Evolutionary conservation across 64 coral and sea anemone genomes (phyloP), one percentile per base, ranked within the genome.

Genomic region (Montipora sp.): DNA sequence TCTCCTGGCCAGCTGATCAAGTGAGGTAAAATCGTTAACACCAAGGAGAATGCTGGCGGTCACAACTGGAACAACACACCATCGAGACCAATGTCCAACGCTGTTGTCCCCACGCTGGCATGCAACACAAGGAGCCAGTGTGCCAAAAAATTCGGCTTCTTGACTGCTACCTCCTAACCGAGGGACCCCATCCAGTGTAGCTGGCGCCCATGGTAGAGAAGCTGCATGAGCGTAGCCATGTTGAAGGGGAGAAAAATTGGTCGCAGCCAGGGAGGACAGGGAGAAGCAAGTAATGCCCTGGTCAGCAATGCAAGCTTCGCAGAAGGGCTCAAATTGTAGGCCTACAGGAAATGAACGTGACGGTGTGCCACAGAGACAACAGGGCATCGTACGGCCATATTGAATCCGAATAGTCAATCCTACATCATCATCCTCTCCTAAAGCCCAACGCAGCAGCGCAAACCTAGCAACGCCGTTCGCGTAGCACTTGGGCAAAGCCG

Each of bases 391-490:
- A 10, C n/a, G n/a, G 8, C 44, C 74, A 45, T 45, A 9, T 20
- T 77, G 74, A 20, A 45, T 77, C 44, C 74, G 74, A 20, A 77
- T 20, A 9, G n/a, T 20, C 44, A 77, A 77, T 20, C 74, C n/a
- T 13, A 24, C 74, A 77, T 77, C 74, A 77, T 77, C 74, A 77
- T 77, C 74, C 44, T 77, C 74, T 24, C 44, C 44, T 0, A 77
- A 9, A 20, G 74, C 74, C 74, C 74, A 77, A 9, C 74, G 1
- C 8, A 77, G 2, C 2, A 77, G n/a, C 8, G 74, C 74, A 77
- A 77, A 77, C 44, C 74, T 77, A 24, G 74, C 74, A 77, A 77
- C 44, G n/a, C 74, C 74, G 44, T 77, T 77, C 9, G 74, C 74
- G 44, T 20, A 20, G 10, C n/a, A 20, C 44, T 77, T 77, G n/a